phyloP scores from a whole-genome alignment of 37 sponge, comb jelly and placozoan genomes.

The Aphrocallistes beatrix region DNA sequence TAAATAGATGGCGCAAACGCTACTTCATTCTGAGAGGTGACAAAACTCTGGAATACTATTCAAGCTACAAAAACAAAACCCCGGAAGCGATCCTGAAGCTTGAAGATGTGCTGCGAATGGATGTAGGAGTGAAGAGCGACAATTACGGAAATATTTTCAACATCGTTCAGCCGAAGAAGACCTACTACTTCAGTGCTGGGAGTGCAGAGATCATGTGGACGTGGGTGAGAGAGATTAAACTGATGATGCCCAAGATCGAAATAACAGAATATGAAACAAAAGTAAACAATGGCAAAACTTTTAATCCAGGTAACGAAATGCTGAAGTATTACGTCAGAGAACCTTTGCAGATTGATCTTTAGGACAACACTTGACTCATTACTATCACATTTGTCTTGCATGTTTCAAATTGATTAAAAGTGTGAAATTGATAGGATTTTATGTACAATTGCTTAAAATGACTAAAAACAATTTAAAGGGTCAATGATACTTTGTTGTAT shows the following conservation, averaged over 20 bases:
- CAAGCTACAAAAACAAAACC: not conserved
- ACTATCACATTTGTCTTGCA: too few species aligned
- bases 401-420: too few species aligned
- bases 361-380: too few species aligned
- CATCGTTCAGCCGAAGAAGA: not conserved
- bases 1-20: conserved; percentile 1
- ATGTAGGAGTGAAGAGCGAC: not conserved
- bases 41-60: conserved; percentile 1
- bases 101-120: not conserved
- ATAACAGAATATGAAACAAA: not conserved
- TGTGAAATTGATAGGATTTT: too few species aligned
- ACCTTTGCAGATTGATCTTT: too few species aligned
- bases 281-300: not conserved
- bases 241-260: not conserved
- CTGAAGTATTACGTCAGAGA: not conserved
- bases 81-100: not conserved
- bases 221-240: not conserved
- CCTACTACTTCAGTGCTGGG: not conserved
- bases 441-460: too few species aligned
- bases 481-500: too few species aligned
- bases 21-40: not conserved
- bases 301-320: not conserved
- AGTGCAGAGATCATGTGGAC: not conserved
- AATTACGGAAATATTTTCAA: not conserved
- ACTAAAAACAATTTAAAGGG: too few species aligned